Base-by-base conservation (phyloP, 2,113 vertebrate species). In the Lanius ludovicianus region DNA sequence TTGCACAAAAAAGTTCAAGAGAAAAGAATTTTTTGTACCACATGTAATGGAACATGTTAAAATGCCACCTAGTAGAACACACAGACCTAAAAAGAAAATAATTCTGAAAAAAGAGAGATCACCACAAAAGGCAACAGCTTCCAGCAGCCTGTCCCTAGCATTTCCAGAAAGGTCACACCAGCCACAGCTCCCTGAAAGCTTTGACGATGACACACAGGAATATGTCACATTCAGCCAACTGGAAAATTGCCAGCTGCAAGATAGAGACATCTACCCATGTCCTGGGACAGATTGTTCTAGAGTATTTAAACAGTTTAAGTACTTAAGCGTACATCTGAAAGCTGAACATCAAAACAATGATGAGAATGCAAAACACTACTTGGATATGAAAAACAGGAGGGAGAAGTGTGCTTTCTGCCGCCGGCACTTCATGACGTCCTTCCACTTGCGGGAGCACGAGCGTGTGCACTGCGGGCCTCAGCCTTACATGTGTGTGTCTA, bases 281-380 rank as follows among this genome's bases (percentile, higher is more conserved):
- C 99, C 99, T 1, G 99, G 99, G 46, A 99, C 99, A 2, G 98
- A 98, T 64, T 99, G 99, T 70, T 98, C 98, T 16, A 97, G 98
- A 67, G 98, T 98, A 3, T 99, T 99, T 91, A 99, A 99, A 82
- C 99, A 99, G 59, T 99, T 99, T 64, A 99, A 99, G 87, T 99
- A 99, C 95, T 89, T 99, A 35, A 99, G 99, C 7, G 99, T 99
- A 4, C 99, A 99, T 85, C 96, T 99, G 47, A 99, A 99, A 97
- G 98, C 98, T 1, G 99, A 99, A 37, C 99, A 99, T 93, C 98
- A 98, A 57, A 98, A 98, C 84, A 98, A 98, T 0, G 99, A 99
- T 30, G 98, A 99, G 67, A 99, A 99, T 21, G 98, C 99, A 25
- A 99, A 98, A 67, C 98, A 99, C 96, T 99, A 99, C 93, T 84